Base-by-base conservation (phyloP, 2,113 vertebrate genomes). In the Sander vitreus region DNA sequence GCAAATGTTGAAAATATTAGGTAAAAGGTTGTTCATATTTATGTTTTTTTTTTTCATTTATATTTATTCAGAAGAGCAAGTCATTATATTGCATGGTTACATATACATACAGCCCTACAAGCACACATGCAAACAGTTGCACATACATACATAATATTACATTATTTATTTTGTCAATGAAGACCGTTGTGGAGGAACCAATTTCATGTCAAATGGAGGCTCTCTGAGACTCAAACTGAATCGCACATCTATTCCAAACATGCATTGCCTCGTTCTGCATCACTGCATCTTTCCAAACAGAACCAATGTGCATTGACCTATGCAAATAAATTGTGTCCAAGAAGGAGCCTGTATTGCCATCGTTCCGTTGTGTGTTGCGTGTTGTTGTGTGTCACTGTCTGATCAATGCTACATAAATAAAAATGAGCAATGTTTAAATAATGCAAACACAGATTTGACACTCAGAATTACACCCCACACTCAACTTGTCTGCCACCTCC, bases 361-460 rank as follows among this genome's bases (percentile, higher is more conserved):
- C 65, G 39, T 87, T 80, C 75, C 70, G 55, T 73, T 33, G 25
- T 69, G 65, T 16, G 59, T 91, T 91, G 85, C 86, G 54, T 39
- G 39, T 39, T 43, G 39, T 43, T 43, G 39, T 39, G 9, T 43
- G 39, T 94, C 90, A 92, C 88, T 55, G 30, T 5, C 30, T 33
- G 80, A 79, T 82, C 68, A 73, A 54, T 27, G 51, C 73, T 2
- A 74, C 77, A 88, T 86, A 85, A 85, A 91, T 88, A 89, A 83
- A 84, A 86, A 91, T 72, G 72, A 83, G 63, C 45, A 33, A 76
- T 55, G 64, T 60, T 90, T 93, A 93, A 93, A 94, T 93, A 90
- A 92, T 88, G 67, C 74, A 90, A 33, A 25, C 33, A 7, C 64
- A 75, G 18, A 87, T 89, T 77, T 83, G 86, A 84, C 73, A 81